These are phyloP conservation scores for Drosophila anomelani DNA, from an alignment of 2,888 invertebrate species.

Conservation along the genomic window DNA sequence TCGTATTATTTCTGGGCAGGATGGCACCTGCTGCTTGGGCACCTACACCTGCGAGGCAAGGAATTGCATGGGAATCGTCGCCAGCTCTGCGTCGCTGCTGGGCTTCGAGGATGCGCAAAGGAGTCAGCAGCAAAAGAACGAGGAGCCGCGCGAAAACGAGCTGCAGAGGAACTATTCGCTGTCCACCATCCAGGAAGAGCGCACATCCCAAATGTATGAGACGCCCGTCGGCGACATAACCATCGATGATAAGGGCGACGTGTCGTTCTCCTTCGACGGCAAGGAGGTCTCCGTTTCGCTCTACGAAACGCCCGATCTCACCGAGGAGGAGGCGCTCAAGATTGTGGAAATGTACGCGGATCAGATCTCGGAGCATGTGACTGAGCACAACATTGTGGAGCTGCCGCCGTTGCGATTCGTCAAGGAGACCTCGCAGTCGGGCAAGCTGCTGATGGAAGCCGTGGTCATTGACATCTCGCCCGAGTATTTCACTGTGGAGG, in stretches of 20 bases:
- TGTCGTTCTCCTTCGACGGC: slow-evolving; percentile 95
- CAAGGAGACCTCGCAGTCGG: slow-evolving; percentile 95
- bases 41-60: slow-evolving; percentile 96
- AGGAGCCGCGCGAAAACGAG: slow-evolving; percentile 85
- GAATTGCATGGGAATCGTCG: slow-evolving; percentile 95
- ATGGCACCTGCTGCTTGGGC: slow-evolving; percentile 95
- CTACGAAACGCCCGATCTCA: slow-evolving; percentile 96
- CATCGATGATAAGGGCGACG: slow-evolving; percentile 92
- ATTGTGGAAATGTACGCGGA: slow-evolving; percentile 98
- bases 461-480: slow-evolving; percentile 95
- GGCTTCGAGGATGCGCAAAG: slow-evolving; percentile 92
- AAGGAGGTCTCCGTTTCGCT: slow-evolving; percentile 96
- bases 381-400: slow-evolving; percentile 93
- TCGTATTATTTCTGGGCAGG: slow-evolving; percentile 94
- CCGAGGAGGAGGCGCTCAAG: slow-evolving; percentile 95
- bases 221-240: slow-evolving; percentile 92
- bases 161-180: slow-evolving; percentile 91
- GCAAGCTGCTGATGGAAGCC: slow-evolving; percentile 95
- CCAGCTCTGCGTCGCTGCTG: slow-evolving; percentile 94
- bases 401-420: slow-evolving; percentile 94
- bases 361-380: slow-evolving; percentile 94
- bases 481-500: slow-evolving; percentile 92
- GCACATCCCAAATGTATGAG: slow-evolving; percentile 94
- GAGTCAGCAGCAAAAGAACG: slow-evolving; percentile 85
- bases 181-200: slow-evolving; percentile 95